Evolutionary conservation across 1,140 invertebrate species (phyloP), one percentile per base, ranked within the genome.

Genomic region (Spodoptera frugiperda): DNA sequence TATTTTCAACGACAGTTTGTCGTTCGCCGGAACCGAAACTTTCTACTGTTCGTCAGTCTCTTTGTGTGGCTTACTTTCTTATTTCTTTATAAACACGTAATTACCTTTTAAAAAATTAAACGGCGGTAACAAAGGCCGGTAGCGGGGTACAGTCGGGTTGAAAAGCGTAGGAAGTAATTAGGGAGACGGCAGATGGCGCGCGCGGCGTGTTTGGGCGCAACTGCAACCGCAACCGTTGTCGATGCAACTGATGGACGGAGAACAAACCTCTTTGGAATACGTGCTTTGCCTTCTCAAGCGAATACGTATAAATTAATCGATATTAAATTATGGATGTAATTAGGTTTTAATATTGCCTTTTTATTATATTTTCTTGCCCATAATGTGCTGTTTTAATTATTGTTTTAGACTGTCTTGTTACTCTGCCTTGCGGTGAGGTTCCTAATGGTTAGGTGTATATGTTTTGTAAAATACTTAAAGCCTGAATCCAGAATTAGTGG

Each of bases 101-200:
- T 92, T 90, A 79, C 59, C 81, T 83, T 90, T 91, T 88, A 87
- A 91, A 89, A 89, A 87, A 84, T 86, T 89, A 87, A 89, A 89
- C 80, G 82, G 83, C 79, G 59, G 76, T 76, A 85, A 92, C 89
- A 91, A 93, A 90, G 81, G 86, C 39, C 46, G 39, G 79, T 78
- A 78, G 77, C 67, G 72, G 15, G 61, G 82, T 84, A 79, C 53
- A 71, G 65, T 75, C 67, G 74, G 77, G 78, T 86, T 89, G 77
- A 84, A 90, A 89, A 87, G 88, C 87, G 83, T 89, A 91, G 91
- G 90, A 93, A 88, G 90, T 89, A 91, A 92, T 93, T 91, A 91
- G 83, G 72, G 70, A 74, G 77, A 21, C 63, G 75, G 76, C 89
- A 91, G 91, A 91, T 92, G 89, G 91, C 87, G 88, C 77, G 72